These are phyloP conservation scores for Mormyrus proboscirostris DNA, from an alignment of 2,797 vertebrate genomes.

Conservation along the genomic window DNA sequence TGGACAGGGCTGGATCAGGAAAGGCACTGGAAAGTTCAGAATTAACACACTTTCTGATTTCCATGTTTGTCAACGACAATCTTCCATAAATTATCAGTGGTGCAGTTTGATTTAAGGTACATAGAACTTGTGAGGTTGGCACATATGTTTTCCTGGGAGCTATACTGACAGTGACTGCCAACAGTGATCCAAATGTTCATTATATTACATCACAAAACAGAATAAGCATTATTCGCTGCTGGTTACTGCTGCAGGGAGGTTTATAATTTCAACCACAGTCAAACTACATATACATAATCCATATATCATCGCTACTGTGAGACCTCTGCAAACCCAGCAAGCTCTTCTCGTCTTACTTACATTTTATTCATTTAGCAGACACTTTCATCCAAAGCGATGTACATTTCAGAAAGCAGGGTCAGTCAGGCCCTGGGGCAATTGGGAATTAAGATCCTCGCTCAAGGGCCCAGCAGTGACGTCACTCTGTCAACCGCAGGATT, in stretches of 20 bases:
- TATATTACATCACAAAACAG: neutral
- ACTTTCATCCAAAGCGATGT: neutral
- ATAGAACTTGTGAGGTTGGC: neutral
- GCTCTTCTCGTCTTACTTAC: neutral
- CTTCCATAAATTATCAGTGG: neutral
- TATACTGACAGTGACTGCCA: neutral
- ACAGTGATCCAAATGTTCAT: neutral
- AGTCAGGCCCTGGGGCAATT: neutral
- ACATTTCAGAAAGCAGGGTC: neutral
- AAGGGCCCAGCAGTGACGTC: neutral
- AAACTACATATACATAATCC: neutral
- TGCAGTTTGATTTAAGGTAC: neutral
- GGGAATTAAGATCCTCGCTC: neutral
- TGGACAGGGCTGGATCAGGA: neutral
- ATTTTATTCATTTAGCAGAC: neutral
- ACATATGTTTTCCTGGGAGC: neutral
- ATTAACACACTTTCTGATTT: neutral
- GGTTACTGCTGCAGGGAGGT: neutral
- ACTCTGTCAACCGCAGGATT: neutral
- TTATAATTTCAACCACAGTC: neutral
- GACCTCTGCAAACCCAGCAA: neutral
- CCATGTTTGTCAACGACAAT: neutral
- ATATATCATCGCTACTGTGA: neutral
- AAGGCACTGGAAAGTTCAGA: neutral
- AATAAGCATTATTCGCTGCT: neutral